These are phyloP conservation scores for Coccyzus lansbergi DNA, from an alignment of 2,797 vertebrate genomes.

Conservation along the genomic window DNA sequence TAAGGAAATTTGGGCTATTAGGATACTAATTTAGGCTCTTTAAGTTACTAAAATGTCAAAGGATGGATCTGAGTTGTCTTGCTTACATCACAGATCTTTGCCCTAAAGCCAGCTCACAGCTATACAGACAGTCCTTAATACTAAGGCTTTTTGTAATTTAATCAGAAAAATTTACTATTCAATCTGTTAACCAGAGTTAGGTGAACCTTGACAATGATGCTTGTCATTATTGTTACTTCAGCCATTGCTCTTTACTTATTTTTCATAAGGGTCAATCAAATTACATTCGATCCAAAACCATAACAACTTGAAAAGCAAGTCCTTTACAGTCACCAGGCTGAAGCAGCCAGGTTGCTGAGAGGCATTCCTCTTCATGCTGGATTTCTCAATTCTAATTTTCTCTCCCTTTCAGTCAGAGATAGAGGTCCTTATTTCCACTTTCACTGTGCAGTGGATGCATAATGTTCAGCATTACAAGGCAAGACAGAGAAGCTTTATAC, in stretches of 20 bases:
- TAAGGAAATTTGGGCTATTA: not conserved
- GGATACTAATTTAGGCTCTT: not conserved
- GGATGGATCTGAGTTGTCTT: not conserved
- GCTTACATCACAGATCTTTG: not conserved
- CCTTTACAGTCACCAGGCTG: not conserved
- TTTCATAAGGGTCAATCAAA: not conserved
- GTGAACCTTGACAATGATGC: not conserved
- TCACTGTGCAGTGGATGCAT: not conserved
- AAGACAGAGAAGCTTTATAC: not conserved
- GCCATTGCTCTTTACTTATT: not conserved
- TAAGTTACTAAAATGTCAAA: not conserved
- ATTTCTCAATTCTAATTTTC: not conserved
- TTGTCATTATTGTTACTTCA: not conserved
- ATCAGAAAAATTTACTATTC: not conserved
- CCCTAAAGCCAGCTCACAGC: not conserved
- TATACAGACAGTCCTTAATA: not conserved
- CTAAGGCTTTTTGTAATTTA: not conserved
- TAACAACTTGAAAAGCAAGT: constrained; percentile 9
- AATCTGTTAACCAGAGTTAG: not conserved
- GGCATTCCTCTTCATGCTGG: not conserved
- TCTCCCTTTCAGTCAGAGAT: not conserved
- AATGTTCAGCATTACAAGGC: not conserved
- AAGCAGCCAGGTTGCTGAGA: not conserved
- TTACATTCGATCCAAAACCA: constrained; percentile 6
- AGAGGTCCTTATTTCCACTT: not conserved